phyloP scores from a whole-genome alignment of 2,797 vertebrate species.

The Pangasius larnaudii region DNA sequence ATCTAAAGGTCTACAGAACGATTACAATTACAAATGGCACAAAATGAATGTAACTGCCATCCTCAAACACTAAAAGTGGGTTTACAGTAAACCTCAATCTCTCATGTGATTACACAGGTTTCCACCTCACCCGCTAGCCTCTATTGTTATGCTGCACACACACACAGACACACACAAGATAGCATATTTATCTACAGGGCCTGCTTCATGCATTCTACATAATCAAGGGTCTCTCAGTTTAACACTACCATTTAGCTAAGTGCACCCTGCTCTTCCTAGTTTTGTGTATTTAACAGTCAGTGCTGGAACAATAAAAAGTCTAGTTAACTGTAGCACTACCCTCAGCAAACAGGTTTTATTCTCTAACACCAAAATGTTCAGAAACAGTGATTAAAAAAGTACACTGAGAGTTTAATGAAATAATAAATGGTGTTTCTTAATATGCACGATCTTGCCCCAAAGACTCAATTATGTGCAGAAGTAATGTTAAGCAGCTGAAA shows the following conservation, averaged over 20 bases:
- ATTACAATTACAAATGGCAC: slow-evolving; percentile 43
- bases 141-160: slow-evolving; percentile 7
- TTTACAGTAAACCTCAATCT: slow-evolving; percentile 29
- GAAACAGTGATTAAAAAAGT: slow-evolving; percentile 37
- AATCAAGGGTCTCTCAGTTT: slow-evolving; percentile 17
- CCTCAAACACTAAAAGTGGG: slow-evolving; percentile 28
- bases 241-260: slow-evolving; percentile 26
- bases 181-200: slow-evolving; percentile 34
- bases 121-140: neutral
- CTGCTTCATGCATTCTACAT: slow-evolving; percentile 18
- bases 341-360: slow-evolving; percentile 35
- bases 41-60: slow-evolving; percentile 40
- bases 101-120: slow-evolving; percentile 39
- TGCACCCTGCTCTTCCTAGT: slow-evolving; percentile 30
- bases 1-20: slow-evolving; percentile 40
- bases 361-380: slow-evolving; percentile 29
- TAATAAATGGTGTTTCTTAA: slow-evolving; percentile 51
- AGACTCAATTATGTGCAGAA: slow-evolving; percentile 9
- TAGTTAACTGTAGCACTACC: slow-evolving; percentile 15
- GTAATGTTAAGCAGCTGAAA: slow-evolving; percentile 25
- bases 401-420: slow-evolving; percentile 44
- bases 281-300: slow-evolving; percentile 17
- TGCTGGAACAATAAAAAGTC: slow-evolving; percentile 25
- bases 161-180: neutral
- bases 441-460: slow-evolving; percentile 12